Percentiles rank a stretch among this genome's conserved stretches.
Conservation (phyloP, 2,797 vertebrate species). For the Malacoctenus gilli region DNA sequence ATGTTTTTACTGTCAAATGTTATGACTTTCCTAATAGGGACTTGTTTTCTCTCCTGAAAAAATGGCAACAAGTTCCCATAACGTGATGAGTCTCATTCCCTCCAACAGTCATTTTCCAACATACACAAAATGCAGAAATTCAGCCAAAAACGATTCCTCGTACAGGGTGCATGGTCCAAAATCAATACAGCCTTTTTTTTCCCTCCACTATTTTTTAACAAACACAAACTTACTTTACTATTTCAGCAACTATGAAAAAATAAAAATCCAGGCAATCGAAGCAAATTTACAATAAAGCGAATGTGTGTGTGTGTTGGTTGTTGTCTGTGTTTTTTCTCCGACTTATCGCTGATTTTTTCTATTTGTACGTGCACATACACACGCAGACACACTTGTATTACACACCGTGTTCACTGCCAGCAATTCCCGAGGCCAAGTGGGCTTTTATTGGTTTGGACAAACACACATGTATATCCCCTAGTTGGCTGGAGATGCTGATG, state of each 20-base stretch:
- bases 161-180: background rate
- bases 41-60: too few relatives aligned
- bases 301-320: background rate
- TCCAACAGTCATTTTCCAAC: too few relatives aligned
- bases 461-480: conserved; percentile 76
- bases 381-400: conserved; percentile 25
- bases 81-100: too few relatives aligned
- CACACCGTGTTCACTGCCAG: conserved; percentile 35
- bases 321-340: conserved; percentile 12
- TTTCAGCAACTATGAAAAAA: conserved; percentile 12
- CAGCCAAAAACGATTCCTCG: background rate
- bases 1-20: too few relatives aligned
- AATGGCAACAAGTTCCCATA: too few relatives aligned
- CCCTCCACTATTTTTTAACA: background rate
- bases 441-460: conserved; percentile 76
- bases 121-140: background rate
- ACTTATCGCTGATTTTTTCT: conserved; percentile 25
- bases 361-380: conserved; percentile 42
- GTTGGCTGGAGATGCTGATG: conserved; percentile 27
- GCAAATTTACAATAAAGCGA: conserved; percentile 10
- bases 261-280: conserved; percentile 5
- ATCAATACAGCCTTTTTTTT: conserved; percentile 11
- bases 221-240: background rate
- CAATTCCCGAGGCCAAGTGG: conserved; percentile 71
- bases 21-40: too few relatives aligned